These are phyloP conservation scores for Actinemys pallida DNA, from an alignment of 2,113 vertebrate species.

Conservation along the genomic window DNA sequence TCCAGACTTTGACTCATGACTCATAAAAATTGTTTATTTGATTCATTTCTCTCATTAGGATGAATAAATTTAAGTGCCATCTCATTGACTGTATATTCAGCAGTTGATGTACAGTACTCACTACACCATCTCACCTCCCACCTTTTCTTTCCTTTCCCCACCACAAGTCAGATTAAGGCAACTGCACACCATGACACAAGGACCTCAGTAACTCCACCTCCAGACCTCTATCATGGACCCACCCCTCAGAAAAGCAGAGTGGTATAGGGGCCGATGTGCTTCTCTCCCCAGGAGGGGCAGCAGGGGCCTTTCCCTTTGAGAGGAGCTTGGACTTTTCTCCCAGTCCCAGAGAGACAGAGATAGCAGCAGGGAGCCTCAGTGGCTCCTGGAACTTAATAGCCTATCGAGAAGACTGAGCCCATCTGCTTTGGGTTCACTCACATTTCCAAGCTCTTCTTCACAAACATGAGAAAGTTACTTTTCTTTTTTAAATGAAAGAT, in stretches of 20 bases:
- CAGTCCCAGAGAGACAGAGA: constrained; percentile 38
- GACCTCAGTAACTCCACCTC: not conserved
- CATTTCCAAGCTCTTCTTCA: not conserved
- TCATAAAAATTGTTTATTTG: constrained; percentile 37
- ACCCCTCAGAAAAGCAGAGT: not conserved
- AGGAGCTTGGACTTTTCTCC: constrained; percentile 37
- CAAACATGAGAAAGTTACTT: not conserved
- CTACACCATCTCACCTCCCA: not conserved
- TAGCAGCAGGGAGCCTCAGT: constrained; percentile 21
- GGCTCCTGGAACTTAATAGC: not conserved
- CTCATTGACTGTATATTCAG: not conserved
- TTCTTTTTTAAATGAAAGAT: not conserved
- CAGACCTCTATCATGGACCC: not conserved
- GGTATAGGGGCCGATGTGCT: constrained; percentile 2
- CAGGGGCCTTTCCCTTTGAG: not conserved
- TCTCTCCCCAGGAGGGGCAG: constrained; percentile 15
- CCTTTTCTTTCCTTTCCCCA: not conserved
- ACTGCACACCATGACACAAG: not conserved
- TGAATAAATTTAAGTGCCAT: not conserved
- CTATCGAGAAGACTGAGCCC: not conserved
- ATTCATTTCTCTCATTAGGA: not conserved
- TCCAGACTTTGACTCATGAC: constrained; percentile 37
- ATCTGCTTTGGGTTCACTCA: not conserved
- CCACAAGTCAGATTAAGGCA: constrained; percentile 8
- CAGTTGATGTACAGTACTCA: not conserved